These are phyloP conservation scores for Stictonetta naevosa DNA, from an alignment of 2,113 vertebrate genomes.

Conservation along the genomic window DNA sequence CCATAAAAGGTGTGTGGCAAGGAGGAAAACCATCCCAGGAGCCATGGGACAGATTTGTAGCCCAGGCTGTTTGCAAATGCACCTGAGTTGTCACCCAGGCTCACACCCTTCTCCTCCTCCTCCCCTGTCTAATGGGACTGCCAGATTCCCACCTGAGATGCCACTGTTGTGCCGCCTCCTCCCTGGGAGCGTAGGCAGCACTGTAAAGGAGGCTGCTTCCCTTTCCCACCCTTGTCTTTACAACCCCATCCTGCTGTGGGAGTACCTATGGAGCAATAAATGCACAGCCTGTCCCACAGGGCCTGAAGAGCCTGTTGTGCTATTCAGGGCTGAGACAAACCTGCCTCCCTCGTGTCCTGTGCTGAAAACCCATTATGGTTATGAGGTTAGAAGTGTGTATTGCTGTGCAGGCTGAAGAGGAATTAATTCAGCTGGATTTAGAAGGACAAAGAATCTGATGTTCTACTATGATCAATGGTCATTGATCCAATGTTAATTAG, in stretches of 20 bases:
- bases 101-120: neutral
- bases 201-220: neutral
- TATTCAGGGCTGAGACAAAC: neutral
- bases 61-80: neutral
- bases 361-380: conserved; percentile 2
- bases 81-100: neutral
- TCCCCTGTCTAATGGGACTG: neutral
- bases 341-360: neutral
- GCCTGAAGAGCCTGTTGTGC: neutral
- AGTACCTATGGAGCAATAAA: neutral
- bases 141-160: rapidly evolving
- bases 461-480: conserved; percentile 62
- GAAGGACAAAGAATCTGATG: conserved; percentile 74
- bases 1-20: neutral
- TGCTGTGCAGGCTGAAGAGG: conserved; percentile 33
- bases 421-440: conserved; percentile 71
- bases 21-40: neutral
- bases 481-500: conserved; percentile 69
- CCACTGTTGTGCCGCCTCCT: neutral
- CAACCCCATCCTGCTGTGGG: neutral
- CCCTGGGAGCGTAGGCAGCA: neutral
- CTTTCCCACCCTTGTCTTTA: neutral
- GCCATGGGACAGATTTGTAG: neutral
- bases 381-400: neutral
- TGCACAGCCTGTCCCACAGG: neutral